A percentile compares a stretch with the other conserved stretches of the same genome.
phyloP scores from a whole-genome alignment of 2,797 vertebrate species.

The Poecilia gillii region DNA sequence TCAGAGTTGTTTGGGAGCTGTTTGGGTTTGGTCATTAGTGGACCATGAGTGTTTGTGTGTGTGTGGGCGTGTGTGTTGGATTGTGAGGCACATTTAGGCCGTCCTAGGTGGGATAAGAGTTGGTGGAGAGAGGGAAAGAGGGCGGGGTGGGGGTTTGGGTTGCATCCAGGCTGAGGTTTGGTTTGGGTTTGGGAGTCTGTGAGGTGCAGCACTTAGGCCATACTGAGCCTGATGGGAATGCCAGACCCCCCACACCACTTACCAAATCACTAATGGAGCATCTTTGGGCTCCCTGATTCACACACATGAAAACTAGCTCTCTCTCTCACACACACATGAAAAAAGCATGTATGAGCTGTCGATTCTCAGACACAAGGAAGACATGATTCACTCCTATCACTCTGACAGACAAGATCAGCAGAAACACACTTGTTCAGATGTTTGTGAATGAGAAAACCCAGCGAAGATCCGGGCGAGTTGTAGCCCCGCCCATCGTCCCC shows the following conservation, averaged over 20 bases:
- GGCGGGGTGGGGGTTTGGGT: conserved; percentile 17
- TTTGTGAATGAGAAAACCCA: background rate
- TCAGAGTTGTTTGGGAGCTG: conserved; percentile 82
- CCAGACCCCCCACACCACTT: conserved; percentile 67
- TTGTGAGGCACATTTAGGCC: conserved; percentile 76
- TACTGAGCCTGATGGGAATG: conserved; percentile 71
- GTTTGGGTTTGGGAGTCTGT: conserved; percentile 62
- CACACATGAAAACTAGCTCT: conserved; percentile 1
- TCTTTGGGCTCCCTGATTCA: conserved; percentile 53
- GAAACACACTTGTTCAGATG: background rate
- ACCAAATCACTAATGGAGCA: conserved; percentile 79
- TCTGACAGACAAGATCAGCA: conserved; percentile 5
- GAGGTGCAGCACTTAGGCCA: conserved; percentile 77
- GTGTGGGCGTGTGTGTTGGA: conserved; percentile 71
- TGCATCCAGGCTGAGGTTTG: conserved; percentile 60
- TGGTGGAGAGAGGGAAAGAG: conserved; percentile 24
- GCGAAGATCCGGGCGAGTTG: background rate
- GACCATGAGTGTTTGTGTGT: conserved; percentile 58
- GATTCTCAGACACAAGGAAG: conserved; percentile 2
- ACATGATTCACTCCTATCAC: background rate
- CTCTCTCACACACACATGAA: background rate
- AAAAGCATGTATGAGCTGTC: conserved; percentile 1
- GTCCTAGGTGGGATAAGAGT: conserved; percentile 72
- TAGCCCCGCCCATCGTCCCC: background rate
- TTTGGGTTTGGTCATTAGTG: conserved; percentile 84